Base-by-base conservation (phyloP, 2,888 invertebrate genomes). In the Danaus chrysippus region DNA sequence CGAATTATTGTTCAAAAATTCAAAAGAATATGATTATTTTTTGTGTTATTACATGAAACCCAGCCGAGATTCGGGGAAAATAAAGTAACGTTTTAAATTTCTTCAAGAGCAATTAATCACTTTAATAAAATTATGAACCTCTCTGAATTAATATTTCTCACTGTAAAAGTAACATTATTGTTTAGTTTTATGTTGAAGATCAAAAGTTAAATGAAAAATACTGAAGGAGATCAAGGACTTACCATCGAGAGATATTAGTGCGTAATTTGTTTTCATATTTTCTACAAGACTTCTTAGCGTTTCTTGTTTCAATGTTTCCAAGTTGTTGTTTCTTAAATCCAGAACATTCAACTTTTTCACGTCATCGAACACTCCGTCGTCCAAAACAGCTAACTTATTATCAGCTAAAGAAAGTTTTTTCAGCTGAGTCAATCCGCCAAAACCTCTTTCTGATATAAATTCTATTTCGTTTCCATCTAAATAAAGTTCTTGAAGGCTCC, bases 201-300 rank as follows among this genome's bases (percentile, higher is more conserved):
- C 57, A 44, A 64, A 58, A 15, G 74, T 43, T 42, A 46, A 52
- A 54, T 41, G 41, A 59, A 23, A 72, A 68, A 71, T 75, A 77
- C 70, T 77, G 76, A 73, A 72, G 66, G 63, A 65, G 71, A 70
- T 67, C n/a, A 17, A 57, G 64, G 74, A 86, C 94, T 95, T 84
- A 96, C 96, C 95, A 87, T 94, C 94, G 68, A 96, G 88, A 76
- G 94, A 93, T 82, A 96, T 93, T 86, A 94, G 92, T 73, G 95
- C 94, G 73, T 94, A 93, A 78, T 92, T 92, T 79, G 95, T 94
- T 88, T 94, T 89, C 84, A 91, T 86, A 82, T 95, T 95, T 78
- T 94, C 93, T 78, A 95, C 87, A 82, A 96, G 92, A 71, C 94
- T 95, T 76, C 93, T 92, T 69, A 95, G 88, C 71, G 94, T 94